A percentile compares a stretch with the other conserved stretches of the same genome.
These are phyloP conservation scores for Mamestra configurata DNA, from an alignment of 1,140 invertebrate species.

Conservation along the genomic window DNA sequence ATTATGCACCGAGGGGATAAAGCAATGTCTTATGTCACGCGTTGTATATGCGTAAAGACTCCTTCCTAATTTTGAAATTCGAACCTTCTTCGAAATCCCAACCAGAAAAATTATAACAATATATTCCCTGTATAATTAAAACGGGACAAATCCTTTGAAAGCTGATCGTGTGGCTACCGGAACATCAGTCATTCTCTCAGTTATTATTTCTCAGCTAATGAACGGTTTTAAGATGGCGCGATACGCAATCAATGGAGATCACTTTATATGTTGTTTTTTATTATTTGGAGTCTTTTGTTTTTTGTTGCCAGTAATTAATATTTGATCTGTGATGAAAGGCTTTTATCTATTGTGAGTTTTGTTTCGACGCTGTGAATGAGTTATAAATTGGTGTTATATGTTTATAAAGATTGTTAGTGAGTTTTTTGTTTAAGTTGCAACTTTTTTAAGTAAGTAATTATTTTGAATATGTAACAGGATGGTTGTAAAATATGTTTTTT, in stretches of 20 bases:
- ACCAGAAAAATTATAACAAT: background rate
- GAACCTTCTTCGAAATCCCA: too few species aligned
- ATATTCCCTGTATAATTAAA: background rate
- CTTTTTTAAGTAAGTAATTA: background rate
- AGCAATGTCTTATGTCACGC: too few species aligned
- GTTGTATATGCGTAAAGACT: too few species aligned
- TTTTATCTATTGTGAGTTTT: slow-evolving; percentile 8
- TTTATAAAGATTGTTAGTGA: background rate
- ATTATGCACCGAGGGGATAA: too few species aligned
- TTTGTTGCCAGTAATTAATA: slow-evolving; percentile 17
- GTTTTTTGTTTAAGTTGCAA: background rate
- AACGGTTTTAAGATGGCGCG: slow-evolving; percentile 38
- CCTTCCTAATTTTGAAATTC: background rate
- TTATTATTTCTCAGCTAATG: slow-evolving; percentile 43
- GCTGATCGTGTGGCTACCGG: background rate
- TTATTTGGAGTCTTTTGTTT: background rate
- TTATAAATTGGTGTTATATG: background rate
- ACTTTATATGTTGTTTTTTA: slow-evolving; percentile 21
- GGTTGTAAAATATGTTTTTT: too few species aligned
- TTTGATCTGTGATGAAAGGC: background rate
- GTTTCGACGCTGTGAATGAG: background rate
- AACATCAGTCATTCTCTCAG: slow-evolving; percentile 10
- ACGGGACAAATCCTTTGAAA: slow-evolving; percentile 3
- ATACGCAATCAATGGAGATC: slow-evolving; percentile 16
- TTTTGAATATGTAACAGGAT: too few species aligned